Evolutionary conservation across 2,113 vertebrate species (phyloP), one percentile per base, ranked within the genome.

Genomic region (Mohoua ochrocephala): DNA sequence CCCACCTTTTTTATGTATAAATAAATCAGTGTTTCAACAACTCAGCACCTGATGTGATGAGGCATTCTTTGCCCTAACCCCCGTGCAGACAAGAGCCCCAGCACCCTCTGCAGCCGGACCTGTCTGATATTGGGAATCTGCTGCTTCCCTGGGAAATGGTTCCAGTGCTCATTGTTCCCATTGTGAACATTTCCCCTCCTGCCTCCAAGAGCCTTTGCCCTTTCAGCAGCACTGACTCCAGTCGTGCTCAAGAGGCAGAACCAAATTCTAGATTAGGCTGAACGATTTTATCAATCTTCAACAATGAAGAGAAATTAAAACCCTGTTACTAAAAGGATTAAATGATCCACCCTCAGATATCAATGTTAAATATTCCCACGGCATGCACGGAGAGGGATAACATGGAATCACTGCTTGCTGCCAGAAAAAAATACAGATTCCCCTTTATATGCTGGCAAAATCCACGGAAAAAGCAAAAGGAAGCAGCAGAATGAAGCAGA

Each of bases 291-390:
- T 47, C 37, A 1, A 27, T 64, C 54, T 39, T 26, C 49, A 81
- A 21, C 37, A 69, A 39, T 2, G 41, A 14, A 19, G 15, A 64
- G 44, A 42, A 74, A 56, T 35, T 42, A 42, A 54, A 64, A n/a
- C 50, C 26, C 6, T 5, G 18, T 18, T 39, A 31, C 9, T 35
- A 47, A 74, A 49, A 19, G 44, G 45, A 54, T 21, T 14, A 39
- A 35, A 33, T 18, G 33, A 54, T 19, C n/a, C 24, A 59, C 30
- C 20, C 59, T 23, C 59, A 76, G 31, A 30, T 47, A 56, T 7
- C 8, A 9, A 11, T 2, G 14, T 4, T 31, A 42, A 79, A 87
- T 39, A 59, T 0, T 22, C 20, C 41, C 18, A 5, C 1, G 6
- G 28, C 11, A 24, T 6, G 7, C 69, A 50, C 13, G 50, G 26